phyloP scores from a whole-genome alignment of 2,113 vertebrate species.

The Cercocebus atys region DNA sequence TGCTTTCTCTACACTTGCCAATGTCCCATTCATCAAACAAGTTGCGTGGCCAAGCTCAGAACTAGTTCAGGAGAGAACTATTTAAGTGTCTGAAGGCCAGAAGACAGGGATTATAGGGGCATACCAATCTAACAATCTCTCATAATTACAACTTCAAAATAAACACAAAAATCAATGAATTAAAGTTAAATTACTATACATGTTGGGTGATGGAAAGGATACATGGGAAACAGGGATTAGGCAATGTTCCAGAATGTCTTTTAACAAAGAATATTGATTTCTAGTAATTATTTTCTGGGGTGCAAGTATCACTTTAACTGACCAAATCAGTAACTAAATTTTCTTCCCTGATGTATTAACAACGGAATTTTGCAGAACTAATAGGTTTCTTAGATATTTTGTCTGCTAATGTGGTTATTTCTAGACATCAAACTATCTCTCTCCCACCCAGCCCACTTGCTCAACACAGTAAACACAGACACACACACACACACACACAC shows the following conservation, averaged over 20 bases:
- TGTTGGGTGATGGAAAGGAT: not conserved
- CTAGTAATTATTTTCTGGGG: slow-evolving; percentile 43
- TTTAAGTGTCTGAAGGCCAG: not conserved
- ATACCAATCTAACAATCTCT: not conserved
- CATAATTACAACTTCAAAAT: slow-evolving; percentile 42
- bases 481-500: not conserved
- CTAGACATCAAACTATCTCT: not conserved
- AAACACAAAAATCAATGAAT: slow-evolving; percentile 54
- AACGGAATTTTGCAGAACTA: slow-evolving; percentile 38
- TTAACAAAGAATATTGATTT: slow-evolving; percentile 44
- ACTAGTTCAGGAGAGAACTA: not conserved
- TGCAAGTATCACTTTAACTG: slow-evolving; percentile 31
- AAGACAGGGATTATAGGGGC: not conserved
- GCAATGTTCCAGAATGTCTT: not conserved
- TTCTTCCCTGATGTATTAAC: slow-evolving; percentile 31
- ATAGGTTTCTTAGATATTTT: slow-evolving; percentile 7
- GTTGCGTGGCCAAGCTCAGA: not conserved
- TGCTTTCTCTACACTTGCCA: not conserved
- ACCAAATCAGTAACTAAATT: slow-evolving; percentile 42
- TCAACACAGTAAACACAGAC: not conserved
- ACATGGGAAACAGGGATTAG: slow-evolving; percentile 8
- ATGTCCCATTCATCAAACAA: not conserved
- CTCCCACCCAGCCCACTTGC: not conserved
- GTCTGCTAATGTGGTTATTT: slow-evolving; percentile 34
- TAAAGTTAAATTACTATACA: slow-evolving; percentile 46